Evolutionary conservation across 2,113 vertebrate species (phyloP), one percentile per base, ranked within the genome.

Genomic region (Corynorhinus townsendii): DNA sequence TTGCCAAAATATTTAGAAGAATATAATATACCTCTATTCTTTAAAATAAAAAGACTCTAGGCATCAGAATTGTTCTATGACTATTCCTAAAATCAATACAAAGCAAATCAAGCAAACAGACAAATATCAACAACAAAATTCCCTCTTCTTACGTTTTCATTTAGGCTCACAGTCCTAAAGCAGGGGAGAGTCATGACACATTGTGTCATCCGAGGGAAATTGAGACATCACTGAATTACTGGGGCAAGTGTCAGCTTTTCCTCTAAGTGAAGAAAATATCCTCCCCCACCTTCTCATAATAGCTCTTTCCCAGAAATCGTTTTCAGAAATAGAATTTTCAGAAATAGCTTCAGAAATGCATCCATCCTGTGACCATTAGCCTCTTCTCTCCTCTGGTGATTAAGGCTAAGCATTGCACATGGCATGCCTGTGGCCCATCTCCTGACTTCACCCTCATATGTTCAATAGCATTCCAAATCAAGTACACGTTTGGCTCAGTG

Each of bases 251-350:
- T 90, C 91, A 64, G 38, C 28, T 69, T 86, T 77, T 68, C 8
- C 47, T 54, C 2, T 76, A 85, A 85, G 22, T 91, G 59, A 59
- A 90, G 72, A 81, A 93, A 86, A 62, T 49, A 20, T 81, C 16
- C 24, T 77, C 20, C 12, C 47, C 5, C 20, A 64, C 43, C 69
- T 87, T 9, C 17, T 38, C 26, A 4, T 59, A 59, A 56, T 35
- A 82, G 33, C 75, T 79, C n/a, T 82, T 84, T 49, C 35, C 17
- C n/a, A 43, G 45, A 96, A 86, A 92, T 84, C 59, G 33, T 59
- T 81, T 40, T 26, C 28, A 45, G 43, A 96, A 82, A 92, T 75
- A 72, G 86, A 71, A n/a, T 89, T 94, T 86, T 81, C 30, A 91
- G 38, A 56, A 86, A 89, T 8, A 81, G 7, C 35, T 82, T 87